Evolutionary conservation across 2,113 vertebrate species (phyloP).

Genomic region (Cebus imitator): DNA sequence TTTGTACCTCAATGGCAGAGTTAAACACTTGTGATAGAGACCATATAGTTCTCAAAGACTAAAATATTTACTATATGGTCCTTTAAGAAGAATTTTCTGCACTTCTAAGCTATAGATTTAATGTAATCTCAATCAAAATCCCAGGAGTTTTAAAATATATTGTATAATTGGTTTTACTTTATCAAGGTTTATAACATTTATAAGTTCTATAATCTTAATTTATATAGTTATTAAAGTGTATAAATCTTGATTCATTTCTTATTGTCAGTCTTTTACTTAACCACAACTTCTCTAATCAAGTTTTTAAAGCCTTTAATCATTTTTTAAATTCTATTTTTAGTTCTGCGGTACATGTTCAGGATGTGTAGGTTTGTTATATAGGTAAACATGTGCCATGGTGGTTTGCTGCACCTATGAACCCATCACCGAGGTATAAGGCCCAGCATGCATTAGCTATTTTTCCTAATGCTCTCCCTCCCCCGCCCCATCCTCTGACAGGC

Average conservation of each 20-base stretch:
- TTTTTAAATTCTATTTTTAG: background rate
- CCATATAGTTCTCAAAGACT: background rate
- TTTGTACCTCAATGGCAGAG: fast-evolving
- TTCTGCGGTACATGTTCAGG: background rate
- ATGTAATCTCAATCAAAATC: background rate
- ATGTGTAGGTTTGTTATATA: no score
- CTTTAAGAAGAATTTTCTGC: background rate
- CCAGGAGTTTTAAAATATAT: background rate
- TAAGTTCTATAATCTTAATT: background rate
- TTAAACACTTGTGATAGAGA: background rate
- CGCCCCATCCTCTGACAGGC: no score
- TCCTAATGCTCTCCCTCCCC: no score
- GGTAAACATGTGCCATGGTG: no score
- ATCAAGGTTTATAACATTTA: background rate
- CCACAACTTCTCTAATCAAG: background rate
- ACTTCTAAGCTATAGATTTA: background rate
- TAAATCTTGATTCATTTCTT: background rate
- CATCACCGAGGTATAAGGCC: no score
- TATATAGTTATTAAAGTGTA: background rate
- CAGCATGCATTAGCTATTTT: no score
- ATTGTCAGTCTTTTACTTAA: background rate
- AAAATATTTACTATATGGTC: background rate
- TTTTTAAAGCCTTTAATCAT: background rate
- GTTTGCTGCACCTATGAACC: no score
- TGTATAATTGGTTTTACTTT: background rate